Percentiles rank a stretch among this genome's conserved stretches.
These are phyloP conservation scores for Myiothlypis chrysogaster DNA, from an alignment of 2,797 vertebrate genomes.

Conservation along the genomic window DNA sequence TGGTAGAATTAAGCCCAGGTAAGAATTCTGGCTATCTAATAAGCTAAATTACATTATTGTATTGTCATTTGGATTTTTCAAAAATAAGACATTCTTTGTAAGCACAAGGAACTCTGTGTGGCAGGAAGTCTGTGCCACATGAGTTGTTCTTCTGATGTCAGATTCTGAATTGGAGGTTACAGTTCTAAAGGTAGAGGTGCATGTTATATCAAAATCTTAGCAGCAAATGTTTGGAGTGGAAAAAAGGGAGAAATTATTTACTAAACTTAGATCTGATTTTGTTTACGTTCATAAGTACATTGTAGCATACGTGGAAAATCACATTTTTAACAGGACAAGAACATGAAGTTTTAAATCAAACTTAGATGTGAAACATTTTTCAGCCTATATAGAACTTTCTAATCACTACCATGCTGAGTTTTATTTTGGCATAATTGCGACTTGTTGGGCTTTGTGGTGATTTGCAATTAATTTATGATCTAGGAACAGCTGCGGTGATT, in stretches of 20 bases:
- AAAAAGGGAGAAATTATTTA: not conserved
- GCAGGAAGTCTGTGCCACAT: not conserved
- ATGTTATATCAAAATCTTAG: not conserved
- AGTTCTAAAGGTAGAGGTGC: not conserved
- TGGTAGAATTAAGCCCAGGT: conserved; percentile 98
- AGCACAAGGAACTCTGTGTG: not conserved
- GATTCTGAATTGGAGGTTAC: not conserved
- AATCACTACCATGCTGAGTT: not conserved
- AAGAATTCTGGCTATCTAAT: conserved; percentile 13
- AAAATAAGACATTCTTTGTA: not conserved
- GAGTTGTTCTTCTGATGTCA: not conserved
- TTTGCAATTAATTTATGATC: not conserved
- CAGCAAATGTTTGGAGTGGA: not conserved
- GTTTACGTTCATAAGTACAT: not conserved
- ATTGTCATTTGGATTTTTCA: not conserved
- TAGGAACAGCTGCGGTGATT: not conserved
- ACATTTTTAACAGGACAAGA: not conserved
- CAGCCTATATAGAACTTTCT: not conserved
- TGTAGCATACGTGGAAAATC: not conserved
- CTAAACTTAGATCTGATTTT: not conserved
- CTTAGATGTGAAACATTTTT: not conserved
- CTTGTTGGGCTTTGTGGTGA: not conserved
- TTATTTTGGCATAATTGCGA: not conserved
- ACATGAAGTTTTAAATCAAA: not conserved
- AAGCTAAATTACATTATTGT: not conserved